Base-by-base conservation (phyloP, 2,113 vertebrate species). In the Macquaria australasica region DNA sequence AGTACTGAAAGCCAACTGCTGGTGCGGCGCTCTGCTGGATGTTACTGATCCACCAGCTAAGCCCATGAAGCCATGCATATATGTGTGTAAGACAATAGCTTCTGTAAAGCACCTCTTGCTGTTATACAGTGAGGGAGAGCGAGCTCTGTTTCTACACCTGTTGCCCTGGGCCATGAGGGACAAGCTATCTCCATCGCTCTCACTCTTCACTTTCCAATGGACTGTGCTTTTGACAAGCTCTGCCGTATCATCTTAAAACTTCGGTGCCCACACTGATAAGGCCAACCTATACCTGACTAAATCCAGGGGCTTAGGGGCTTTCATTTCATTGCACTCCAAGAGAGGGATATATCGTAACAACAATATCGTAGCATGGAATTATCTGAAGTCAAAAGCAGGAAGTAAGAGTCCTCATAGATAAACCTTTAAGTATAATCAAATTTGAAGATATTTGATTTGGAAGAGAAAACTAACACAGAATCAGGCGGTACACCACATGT, bases 21-120 rank as follows among this genome's bases (percentile, higher is more conserved):
- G 83, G 16, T 82, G 73, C 88, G 86, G 88, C 79, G 41, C 91
- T 89, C 88, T 77, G 93, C 91, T 94, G 93, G 92, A 95, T 89
- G 93, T 94, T 88, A 95, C 89, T 94, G 95, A 96, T 95, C 95
- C 93, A 87, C 59, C 53, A 41, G 84, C 77, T 94, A 91, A 94
- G 94, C 91, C 93, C 69, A n/a, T 48, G 81, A 84, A 92, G 83
- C 91, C 91, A 68, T 48, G 92, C 87, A 84, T 84, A 87, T 85
- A 90, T 88, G 86, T 88, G 91, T 93, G 95, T 94, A 96, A 95
- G 94, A 95, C 94, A 95, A 95, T 95, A 95, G 94, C 93, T 93
- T 92, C 92, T 95, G 93, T 95, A 93, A 93, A 87, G 92, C 93
- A 84, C 87, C 90, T 94, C 92, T 93, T 45, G 89, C 95, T 90